phyloP scores from a whole-genome alignment of 2,797 vertebrate genomes.

The Dallia pectoralis region DNA sequence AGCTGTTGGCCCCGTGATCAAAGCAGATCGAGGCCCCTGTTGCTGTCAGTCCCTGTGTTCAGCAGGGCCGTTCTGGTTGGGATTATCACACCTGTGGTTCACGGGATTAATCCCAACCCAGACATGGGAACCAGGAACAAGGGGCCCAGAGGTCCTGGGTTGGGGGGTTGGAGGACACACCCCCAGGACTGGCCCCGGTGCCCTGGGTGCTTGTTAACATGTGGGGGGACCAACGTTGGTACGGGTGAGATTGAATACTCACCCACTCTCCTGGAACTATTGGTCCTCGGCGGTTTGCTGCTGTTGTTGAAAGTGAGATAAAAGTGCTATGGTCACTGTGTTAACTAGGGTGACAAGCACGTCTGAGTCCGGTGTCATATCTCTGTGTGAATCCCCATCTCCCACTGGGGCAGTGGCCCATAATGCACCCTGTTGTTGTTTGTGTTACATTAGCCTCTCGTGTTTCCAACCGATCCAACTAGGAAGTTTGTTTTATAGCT shows the following conservation, averaged over 20 bases:
- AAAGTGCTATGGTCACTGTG: no score
- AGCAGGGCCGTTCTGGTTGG: conserved; percentile 81
- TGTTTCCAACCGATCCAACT: conserved; percentile 16
- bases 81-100: conserved; percentile 96
- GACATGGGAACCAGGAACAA: conserved; percentile 83
- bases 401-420: conserved; percentile 1
- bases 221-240: conserved; percentile 9
- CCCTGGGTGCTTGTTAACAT: conserved; percentile 15
- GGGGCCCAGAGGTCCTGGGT: conserved; percentile 20
- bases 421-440: conserved; percentile 35
- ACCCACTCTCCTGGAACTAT: not conserved
- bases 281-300: not conserved
- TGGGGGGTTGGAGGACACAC: conserved; percentile 22
- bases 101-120: conserved; percentile 79
- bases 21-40: conserved; percentile 56
- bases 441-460: conserved; percentile 23
- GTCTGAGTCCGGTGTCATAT: conserved; percentile 11
- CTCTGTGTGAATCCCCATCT: conserved; percentile 20
- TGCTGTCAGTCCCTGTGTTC: conserved; percentile 74
- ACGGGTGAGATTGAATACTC: not conserved
- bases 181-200: conserved; percentile 15
- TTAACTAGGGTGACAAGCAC: no score
- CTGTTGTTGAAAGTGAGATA: not conserved
- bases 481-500: conserved; percentile 43
- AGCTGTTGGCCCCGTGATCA: conserved; percentile 62